These are phyloP conservation scores for Bursaphelenchus okinawaensis DNA, from an alignment of 2,888 invertebrate genomes.

Conservation along the genomic window DNA sequence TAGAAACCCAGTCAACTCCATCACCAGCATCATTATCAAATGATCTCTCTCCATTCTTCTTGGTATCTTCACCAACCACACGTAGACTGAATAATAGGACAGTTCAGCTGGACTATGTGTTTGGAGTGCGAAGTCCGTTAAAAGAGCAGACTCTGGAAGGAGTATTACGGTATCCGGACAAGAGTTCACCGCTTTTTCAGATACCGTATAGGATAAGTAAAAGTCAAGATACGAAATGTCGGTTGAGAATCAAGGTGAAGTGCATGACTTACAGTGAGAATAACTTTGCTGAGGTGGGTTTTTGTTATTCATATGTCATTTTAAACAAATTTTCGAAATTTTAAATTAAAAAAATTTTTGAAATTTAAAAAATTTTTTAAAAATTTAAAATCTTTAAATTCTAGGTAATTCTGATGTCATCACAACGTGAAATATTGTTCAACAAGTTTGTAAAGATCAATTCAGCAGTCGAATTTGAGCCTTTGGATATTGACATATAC, in stretches of 20 bases:
- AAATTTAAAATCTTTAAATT: background rate
- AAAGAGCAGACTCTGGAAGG: background rate
- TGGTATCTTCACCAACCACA: background rate
- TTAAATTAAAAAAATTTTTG: too few relatives aligned
- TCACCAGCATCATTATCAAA: background rate
- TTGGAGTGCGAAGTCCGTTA: background rate
- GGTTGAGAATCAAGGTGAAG: background rate
- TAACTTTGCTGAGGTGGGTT: background rate
- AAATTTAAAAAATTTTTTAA: too few relatives aligned
- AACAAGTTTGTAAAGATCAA: background rate
- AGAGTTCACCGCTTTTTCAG: background rate
- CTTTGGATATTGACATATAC: background rate
- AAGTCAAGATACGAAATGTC: background rate
- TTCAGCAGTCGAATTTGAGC: background rate
- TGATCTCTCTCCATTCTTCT: background rate
- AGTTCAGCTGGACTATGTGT: background rate
- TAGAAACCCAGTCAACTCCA: background rate
- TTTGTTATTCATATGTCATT: too few relatives aligned
- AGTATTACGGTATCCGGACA: background rate
- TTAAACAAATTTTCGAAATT: too few relatives aligned
- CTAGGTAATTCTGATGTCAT: background rate
- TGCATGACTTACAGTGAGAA: background rate
- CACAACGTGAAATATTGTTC: background rate
- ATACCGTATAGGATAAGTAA: background rate
- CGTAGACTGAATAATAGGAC: background rate